Conservation (phyloP, 2,888 invertebrate genomes). For the Chrysolina oricalcia region DNA sequence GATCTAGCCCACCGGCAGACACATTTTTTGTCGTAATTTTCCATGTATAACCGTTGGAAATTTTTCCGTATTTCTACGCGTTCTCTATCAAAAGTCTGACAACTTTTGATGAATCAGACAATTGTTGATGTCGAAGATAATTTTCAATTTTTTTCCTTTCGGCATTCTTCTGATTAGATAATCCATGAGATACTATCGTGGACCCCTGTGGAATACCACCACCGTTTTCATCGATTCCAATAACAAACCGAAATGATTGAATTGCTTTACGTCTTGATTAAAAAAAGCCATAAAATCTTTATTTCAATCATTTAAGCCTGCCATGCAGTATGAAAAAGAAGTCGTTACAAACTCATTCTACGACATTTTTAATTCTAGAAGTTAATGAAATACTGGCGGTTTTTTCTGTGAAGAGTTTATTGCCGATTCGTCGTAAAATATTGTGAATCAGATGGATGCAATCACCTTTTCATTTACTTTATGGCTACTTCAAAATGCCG, state of each 20-base stretch:
- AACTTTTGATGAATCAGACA: too few relatives aligned
- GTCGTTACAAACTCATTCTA: background rate
- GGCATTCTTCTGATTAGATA: too few relatives aligned
- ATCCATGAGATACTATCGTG: too few relatives aligned
- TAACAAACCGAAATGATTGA: background rate
- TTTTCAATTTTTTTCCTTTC: too few relatives aligned
- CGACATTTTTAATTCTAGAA: slow-evolving; percentile 5
- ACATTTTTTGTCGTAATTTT: too few relatives aligned
- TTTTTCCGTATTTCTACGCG: too few relatives aligned
- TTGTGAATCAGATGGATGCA: slow-evolving; percentile 19
- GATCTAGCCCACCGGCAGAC: too few relatives aligned
- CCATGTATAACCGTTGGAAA: too few relatives aligned
- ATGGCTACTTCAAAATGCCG: slow-evolving; percentile 20
- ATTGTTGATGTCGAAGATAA: too few relatives aligned
- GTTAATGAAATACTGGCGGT: slow-evolving; percentile 9
- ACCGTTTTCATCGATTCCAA: too few relatives aligned
- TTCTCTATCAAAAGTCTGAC: too few relatives aligned
- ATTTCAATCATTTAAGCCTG: slow-evolving; percentile 6
- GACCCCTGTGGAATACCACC: too few relatives aligned
- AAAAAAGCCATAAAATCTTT: background rate
- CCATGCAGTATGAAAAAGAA: background rate
- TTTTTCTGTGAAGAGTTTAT: slow-evolving; percentile 5
- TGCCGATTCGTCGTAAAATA: slow-evolving; percentile 17
- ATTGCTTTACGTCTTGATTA: background rate
- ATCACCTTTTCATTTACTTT: slow-evolving; percentile 22